Conservation (phyloP, 2,113 vertebrate species). For the Ammodramus savannarum region DNA sequence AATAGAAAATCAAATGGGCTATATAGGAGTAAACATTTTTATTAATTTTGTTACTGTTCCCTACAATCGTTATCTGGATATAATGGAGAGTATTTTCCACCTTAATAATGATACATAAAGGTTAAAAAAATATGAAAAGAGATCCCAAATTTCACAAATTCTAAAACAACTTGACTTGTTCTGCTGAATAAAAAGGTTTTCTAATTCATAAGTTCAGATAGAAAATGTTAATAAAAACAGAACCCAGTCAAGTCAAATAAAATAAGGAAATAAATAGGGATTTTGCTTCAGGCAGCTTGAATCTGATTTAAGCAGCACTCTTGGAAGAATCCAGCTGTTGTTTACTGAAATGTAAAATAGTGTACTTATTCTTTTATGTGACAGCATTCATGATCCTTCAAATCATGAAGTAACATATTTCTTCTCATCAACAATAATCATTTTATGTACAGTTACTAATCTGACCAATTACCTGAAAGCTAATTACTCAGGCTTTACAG, state of each 20-base stretch:
- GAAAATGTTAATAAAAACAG: constrained; percentile 75
- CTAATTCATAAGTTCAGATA: constrained; percentile 66
- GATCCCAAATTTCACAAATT: constrained; percentile 12
- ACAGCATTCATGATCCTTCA: constrained; percentile 47
- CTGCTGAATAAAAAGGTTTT: constrained; percentile 38
- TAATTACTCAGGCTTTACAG: constrained; percentile 62
- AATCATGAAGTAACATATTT: constrained; percentile 43
- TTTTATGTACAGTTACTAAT: constrained; percentile 59
- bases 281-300: constrained; percentile 67
- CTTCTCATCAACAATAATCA: constrained; percentile 20
- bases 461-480: constrained; percentile 63
- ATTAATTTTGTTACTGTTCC: background rate
- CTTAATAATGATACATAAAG: background rate
- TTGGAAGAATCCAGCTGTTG: constrained; percentile 74
- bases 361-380: constrained; percentile 57
- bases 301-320: constrained; percentile 70
- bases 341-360: constrained; percentile 74
- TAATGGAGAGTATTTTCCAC: background rate
- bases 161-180: background rate
- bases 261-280: constrained; percentile 70
- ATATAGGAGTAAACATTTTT: background rate
- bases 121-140: background rate
- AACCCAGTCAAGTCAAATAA: constrained; percentile 70
- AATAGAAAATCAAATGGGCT: background rate
- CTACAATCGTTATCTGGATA: background rate